Evolutionary conservation across 2,888 invertebrate genomes (phyloP).

Genomic region (Xylota sylvarum): DNA sequence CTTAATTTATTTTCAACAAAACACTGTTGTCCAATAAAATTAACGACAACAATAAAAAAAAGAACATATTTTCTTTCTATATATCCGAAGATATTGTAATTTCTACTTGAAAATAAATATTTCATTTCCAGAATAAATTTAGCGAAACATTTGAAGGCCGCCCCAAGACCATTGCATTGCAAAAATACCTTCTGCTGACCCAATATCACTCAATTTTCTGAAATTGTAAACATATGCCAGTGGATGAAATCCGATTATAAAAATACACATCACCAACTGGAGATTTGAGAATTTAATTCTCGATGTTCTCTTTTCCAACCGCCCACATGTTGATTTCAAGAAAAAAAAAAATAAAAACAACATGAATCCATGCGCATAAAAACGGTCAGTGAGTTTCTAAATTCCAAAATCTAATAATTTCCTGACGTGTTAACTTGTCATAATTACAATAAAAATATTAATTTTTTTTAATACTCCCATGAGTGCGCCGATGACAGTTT

Average conservation of each 20-base stretch:
- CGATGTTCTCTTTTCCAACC: conserved; percentile 21
- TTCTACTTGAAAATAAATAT: neutral
- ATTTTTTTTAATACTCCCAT: neutral
- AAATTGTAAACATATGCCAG: conserved; percentile 48
- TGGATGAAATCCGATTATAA: conserved; percentile 26
- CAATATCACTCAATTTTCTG: conserved; percentile 18
- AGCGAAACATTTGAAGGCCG: conserved; percentile 45
- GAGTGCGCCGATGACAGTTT: conserved; percentile 25
- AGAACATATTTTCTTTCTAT: neutral
- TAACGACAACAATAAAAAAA: neutral
- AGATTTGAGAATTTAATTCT: conserved; percentile 38
- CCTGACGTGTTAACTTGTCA: neutral
- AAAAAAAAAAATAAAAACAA: conserved; percentile 40
- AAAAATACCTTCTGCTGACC: conserved; percentile 49
- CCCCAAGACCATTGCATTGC: conserved; percentile 9
- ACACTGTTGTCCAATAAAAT: neutral
- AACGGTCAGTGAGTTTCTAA: neutral
- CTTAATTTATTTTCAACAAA: conserved; percentile 1
- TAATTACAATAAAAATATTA: conserved; percentile 10
- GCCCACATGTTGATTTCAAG: conserved; percentile 47
- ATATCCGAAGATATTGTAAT: neutral
- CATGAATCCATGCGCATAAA: conserved; percentile 9
- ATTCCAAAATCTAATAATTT: conserved; percentile 1
- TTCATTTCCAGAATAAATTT: conserved; percentile 29
- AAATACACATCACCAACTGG: conserved; percentile 47